Percentiles rank a stretch among this genome's conserved stretches.
These are phyloP conservation scores for Drosophila lacicola DNA, from an alignment of 2,888 invertebrate species.

Conservation along the genomic window DNA sequence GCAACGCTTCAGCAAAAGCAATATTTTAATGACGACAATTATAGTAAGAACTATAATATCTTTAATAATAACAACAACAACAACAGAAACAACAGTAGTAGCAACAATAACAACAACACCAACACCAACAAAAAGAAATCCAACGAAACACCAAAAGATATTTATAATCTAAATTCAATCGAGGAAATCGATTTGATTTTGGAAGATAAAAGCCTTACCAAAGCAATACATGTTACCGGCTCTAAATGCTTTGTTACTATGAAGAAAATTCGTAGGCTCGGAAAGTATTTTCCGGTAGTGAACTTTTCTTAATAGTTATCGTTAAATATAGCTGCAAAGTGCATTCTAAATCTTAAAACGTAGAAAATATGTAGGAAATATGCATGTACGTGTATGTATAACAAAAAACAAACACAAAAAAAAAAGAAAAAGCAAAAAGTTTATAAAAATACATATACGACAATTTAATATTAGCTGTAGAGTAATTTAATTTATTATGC, in stretches of 20 bases:
- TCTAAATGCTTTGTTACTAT: slow-evolving; percentile 84
- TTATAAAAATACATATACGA: slow-evolving; percentile 61
- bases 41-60: slow-evolving; percentile 50
- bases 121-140: slow-evolving; percentile 64
- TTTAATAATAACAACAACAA: slow-evolving; percentile 31
- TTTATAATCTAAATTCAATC: slow-evolving; percentile 84
- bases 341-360: slow-evolving; percentile 74
- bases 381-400: slow-evolving; percentile 69
- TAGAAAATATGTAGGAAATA: slow-evolving; percentile 76
- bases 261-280: slow-evolving; percentile 88
- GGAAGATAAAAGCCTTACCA: slow-evolving; percentile 84
- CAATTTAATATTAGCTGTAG: slow-evolving; percentile 73
- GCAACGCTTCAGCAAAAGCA: slow-evolving; percentile 69
- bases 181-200: slow-evolving; percentile 84
- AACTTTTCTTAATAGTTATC: slow-evolving; percentile 80
- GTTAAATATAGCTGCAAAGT: slow-evolving; percentile 62
- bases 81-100: slow-evolving; percentile 35
- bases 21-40: slow-evolving; percentile 69
- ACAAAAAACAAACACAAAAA: slow-evolving; percentile 30
- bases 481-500: slow-evolving; percentile 74
- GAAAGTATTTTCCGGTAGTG: slow-evolving; percentile 89
- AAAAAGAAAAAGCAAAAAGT: slow-evolving; percentile 20
- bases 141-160: slow-evolving; percentile 80
- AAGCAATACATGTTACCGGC: slow-evolving; percentile 83
- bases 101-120: slow-evolving; percentile 19